Conservation (phyloP, 92 coral and sea anemone genomes). For the Bergia puertoricense region DNA sequence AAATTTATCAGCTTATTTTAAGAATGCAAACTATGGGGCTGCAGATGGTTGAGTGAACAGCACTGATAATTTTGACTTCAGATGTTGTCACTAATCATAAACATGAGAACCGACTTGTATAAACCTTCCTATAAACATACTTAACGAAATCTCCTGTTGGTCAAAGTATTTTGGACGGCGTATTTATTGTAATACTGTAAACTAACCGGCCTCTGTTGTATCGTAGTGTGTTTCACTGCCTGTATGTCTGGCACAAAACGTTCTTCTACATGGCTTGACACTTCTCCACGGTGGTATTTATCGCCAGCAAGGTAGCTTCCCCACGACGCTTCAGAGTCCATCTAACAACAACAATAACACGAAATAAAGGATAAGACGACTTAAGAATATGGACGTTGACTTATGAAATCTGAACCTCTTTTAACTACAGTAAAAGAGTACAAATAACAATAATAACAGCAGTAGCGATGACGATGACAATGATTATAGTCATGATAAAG, state of each 20-base stretch:
- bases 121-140: no score
- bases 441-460: neutral
- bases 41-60: no score
- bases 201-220: constrained; percentile 36
- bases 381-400: neutral
- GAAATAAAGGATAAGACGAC: no score
- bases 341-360: constrained; percentile 14
- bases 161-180: neutral
- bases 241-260: constrained; percentile 59
- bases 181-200: neutral
- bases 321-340: constrained; percentile 60
- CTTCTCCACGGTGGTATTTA: constrained; percentile 42
- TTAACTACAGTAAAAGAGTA: no score
- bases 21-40: no score
- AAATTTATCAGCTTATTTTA: no score
- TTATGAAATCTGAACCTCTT: neutral
- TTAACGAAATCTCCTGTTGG: no score
- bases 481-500: neutral
- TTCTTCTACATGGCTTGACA: constrained; percentile 24
- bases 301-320: constrained; percentile 40
- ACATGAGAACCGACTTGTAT: no score
- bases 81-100: no score
- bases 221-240: constrained; percentile 25
- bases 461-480: neutral
- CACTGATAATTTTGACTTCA: no score